Base-by-base conservation (phyloP, 2,113 vertebrate genomes). In the Agapornis roseicollis region DNA sequence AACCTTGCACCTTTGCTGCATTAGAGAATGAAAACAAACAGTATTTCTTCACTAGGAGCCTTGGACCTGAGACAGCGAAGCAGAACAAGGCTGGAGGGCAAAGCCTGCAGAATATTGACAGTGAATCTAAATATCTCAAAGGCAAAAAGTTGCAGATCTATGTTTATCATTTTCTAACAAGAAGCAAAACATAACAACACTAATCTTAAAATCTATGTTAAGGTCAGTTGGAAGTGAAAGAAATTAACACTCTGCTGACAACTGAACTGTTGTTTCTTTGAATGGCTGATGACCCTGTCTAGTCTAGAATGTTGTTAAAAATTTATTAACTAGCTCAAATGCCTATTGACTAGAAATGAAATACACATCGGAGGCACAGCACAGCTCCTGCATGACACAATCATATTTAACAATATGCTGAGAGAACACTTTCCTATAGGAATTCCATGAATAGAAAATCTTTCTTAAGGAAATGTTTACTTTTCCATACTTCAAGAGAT, bases 301-400 rank as follows among this genome's bases (percentile, higher is more conserved):
- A 96, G 97, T 97, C 95, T 88, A 94, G 96, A 97, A 88, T 90
- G 97, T 94, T 98, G 98, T 98, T 97, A 97, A 98, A 98, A 98
- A 98, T 97, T 97, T 98, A 98, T 98, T 99, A 98, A 98, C 98
- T 97, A 98, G 96, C 97, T 98, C 92, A 93, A 96, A 97, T 97
- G 97, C 98, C 97, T 97, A 98, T 98, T 97, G 98, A 98, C 97
- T 98, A 94, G 96, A 97, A 98, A 97, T 98, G 98, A 98, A 99
- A 97, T 98, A 98, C 97, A 98, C 97, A 92, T 97, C 60, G 96
- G 97, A 91, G 96, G 98, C 97, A 97, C 86, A 50, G 90, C 94
- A 95, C 97, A 95, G 97, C 96, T 95, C 89, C 96, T 96, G 97
- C 97, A 97, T 96, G 97, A 97, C 97, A 97, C 95, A 90, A 97